Evolutionary conservation across 1,140 invertebrate genomes (phyloP).

Genomic region (Patella vulgata): DNA sequence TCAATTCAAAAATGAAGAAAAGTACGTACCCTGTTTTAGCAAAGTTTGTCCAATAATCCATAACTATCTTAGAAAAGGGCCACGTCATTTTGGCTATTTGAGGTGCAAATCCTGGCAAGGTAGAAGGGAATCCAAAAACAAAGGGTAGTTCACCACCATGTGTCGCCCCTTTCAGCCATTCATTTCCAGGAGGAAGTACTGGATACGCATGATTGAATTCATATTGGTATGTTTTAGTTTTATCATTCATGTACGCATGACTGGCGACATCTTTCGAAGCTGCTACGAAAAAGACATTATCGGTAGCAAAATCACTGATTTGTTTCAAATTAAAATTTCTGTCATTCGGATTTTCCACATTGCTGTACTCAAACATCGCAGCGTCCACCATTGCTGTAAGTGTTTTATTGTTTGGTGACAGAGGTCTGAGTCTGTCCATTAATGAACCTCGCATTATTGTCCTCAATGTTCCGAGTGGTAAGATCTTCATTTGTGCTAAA

Average conservation of each 20-base stretch:
- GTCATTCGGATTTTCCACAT: too few relatives aligned
- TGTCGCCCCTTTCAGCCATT: constrained; percentile 38
- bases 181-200: neutral
- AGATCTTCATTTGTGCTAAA: too few relatives aligned
- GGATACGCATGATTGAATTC: constrained; percentile 31
- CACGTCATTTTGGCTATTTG: constrained; percentile 17
- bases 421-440: too few relatives aligned
- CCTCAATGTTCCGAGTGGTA: too few relatives aligned
- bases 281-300: constrained; percentile 33
- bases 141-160: constrained; percentile 39
- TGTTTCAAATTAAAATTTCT: too few relatives aligned
- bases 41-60: constrained; percentile 8
- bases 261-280: constrained; percentile 15
- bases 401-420: too few relatives aligned
- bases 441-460: too few relatives aligned
- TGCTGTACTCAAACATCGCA: too few relatives aligned
- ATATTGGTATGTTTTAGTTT: constrained; percentile 28
- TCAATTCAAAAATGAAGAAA: too few relatives aligned
- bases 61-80: neutral
- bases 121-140: constrained; percentile 28
- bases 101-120: constrained; percentile 3
- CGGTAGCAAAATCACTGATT: neutral
- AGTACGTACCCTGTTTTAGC: constrained; percentile 9
- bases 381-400: too few relatives aligned
- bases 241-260: constrained; percentile 17